A percentile compares a stretch with the other conserved stretches of the same genome.
Conservation (phyloP, 1,140 invertebrate species). For the Planococcus citri region DNA sequence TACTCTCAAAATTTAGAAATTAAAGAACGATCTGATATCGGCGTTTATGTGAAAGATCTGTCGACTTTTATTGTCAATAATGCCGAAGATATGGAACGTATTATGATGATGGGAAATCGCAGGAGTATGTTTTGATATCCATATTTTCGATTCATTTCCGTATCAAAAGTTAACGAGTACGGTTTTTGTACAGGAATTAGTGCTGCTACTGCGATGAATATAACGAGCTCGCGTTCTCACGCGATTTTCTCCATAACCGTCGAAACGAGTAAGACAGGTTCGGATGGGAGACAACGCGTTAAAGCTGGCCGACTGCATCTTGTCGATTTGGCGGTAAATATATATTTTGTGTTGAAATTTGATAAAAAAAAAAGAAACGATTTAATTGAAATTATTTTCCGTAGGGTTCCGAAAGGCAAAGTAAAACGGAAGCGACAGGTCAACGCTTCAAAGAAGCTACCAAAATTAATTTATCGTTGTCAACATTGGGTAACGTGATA, state of each 20-base stretch:
- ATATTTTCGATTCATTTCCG: not conserved
- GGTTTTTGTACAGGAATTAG: slow-evolving; percentile 40
- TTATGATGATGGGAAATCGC: slow-evolving; percentile 71
- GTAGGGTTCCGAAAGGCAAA: slow-evolving; percentile 72
- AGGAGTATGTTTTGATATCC: slow-evolving; percentile 42
- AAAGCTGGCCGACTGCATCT: slow-evolving; percentile 69
- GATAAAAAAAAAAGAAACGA: not conserved
- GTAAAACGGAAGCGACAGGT: slow-evolving; percentile 81
- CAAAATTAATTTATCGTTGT: slow-evolving; percentile 90
- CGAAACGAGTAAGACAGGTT: slow-evolving; percentile 57
- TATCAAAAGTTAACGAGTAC: not conserved
- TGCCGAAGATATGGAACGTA: slow-evolving; percentile 64
- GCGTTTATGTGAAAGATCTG: slow-evolving; percentile 70
- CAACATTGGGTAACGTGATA: slow-evolving; percentile 88
- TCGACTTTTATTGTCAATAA: slow-evolving; percentile 64
- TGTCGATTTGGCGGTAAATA: slow-evolving; percentile 66
- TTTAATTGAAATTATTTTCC: slow-evolving; percentile 23
- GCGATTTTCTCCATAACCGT: slow-evolving; percentile 79
- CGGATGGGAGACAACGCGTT: slow-evolving; percentile 48
- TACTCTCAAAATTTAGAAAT: slow-evolving; percentile 43
- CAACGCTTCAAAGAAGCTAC: slow-evolving; percentile 83
- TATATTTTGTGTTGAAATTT: not conserved
- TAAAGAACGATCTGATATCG: slow-evolving; percentile 64
- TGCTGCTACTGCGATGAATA: slow-evolving; percentile 77
- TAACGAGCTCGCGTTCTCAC: slow-evolving; percentile 71